Evolutionary conservation across 2,113 vertebrate genomes (phyloP).

Genomic region (Australoheros scitulus): DNA sequence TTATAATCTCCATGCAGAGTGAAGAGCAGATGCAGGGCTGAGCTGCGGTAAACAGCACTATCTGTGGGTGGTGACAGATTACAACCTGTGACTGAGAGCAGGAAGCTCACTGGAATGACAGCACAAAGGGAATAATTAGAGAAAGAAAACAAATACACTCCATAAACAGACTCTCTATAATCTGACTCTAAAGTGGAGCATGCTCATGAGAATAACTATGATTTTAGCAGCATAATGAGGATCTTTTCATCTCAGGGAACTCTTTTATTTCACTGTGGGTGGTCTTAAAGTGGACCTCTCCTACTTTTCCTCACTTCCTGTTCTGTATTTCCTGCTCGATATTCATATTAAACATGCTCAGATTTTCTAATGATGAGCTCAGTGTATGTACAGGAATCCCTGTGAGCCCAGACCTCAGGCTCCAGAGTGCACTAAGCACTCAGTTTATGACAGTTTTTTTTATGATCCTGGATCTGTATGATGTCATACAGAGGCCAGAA

Average conservation of each 20-base stretch:
- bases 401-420: not conserved
- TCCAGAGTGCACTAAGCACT: not conserved
- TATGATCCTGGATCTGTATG: no score
- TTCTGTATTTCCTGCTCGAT: not conserved
- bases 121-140: no score
- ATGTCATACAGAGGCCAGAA: no score
- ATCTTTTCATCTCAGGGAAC: not conserved
- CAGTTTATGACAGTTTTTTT: not conserved
- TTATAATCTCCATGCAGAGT: not conserved
- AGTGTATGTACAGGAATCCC: not conserved
- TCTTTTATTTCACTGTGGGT: not conserved
- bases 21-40: not conserved
- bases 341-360: not conserved
- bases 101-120: no score
- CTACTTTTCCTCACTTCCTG: no score
- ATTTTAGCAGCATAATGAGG: not conserved
- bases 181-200: not conserved
- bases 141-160: not conserved
- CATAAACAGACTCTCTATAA: accelerated
- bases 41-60: not conserved
- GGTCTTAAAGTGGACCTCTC: not conserved
- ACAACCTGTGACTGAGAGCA: no score
- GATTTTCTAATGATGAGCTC: not conserved
- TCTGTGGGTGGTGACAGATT: not conserved
- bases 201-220: not conserved